Evolutionary conservation across 1,140 invertebrate species (phyloP), one percentile per base, ranked within the genome.

Genomic region (Heterodera schachtii): DNA sequence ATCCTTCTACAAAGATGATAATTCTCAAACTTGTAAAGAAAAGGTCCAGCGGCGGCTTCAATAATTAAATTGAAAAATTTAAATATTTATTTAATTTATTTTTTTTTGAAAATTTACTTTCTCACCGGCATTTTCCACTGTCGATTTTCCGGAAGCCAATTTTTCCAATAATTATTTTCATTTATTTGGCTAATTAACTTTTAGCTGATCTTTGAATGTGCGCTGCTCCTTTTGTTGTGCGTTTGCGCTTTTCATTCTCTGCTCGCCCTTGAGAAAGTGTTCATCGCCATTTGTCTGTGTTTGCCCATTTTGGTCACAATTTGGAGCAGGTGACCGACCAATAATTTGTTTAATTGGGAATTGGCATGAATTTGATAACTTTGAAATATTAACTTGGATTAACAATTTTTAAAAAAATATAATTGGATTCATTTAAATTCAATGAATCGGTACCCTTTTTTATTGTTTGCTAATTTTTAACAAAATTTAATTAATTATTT

Each of bases 171-270:
- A 31, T 31, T 31, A 31, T 31, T 31, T 64, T 71, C 3, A 19
- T 6, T 69, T 43, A 69, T n/a, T 41, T 41, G 31, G 31, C 41
- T 41, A 13, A 11, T 52, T 85, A 31, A 31, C 31, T 31, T 31
- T 85, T 49, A 87, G 86, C 75, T 83, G 21, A 77, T 89, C 46
- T 89, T 90, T 75, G 88, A 90, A 66, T 84, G 88, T 47, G 75
- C 85, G 46, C 74, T 88, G 11, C 67, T 90, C 41, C 75, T 88
- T n/a, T 76, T 90, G 11, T 74, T 89, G 31, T 86, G 86, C 6
- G 82, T 85, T 47, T 89, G 86, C 69, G 82, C 87, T n/a, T 89
- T 89, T 79, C 83, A 90, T 67, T 90, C 87, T 11, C 70, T 88
- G n/a, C 73, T 88, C 31, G 82, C 88, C 5, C 73, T 88, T 16